Evolutionary conservation across 1,140 invertebrate genomes (phyloP).

Genomic region (Hermatobates lingyangjiaoensis): DNA sequence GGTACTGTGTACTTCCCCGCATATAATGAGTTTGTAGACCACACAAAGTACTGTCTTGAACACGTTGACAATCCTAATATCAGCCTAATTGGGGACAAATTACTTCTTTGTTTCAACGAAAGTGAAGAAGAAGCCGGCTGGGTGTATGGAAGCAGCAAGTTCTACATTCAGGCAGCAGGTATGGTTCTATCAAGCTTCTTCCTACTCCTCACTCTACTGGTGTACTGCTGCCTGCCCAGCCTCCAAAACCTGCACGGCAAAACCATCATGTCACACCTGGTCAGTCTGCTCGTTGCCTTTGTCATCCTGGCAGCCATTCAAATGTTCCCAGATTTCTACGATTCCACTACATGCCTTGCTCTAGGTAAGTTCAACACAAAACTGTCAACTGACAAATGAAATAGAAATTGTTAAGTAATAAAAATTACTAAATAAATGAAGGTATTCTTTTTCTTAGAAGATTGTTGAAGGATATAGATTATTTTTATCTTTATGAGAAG

Average conservation of each 20-base stretch:
- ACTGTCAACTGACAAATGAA: no score
- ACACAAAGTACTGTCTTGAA: conserved; percentile 8
- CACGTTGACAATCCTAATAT: not conserved
- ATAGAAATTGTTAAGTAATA: no score
- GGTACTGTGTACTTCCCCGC: not conserved
- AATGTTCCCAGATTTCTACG: not conserved
- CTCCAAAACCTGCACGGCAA: conserved; percentile 46
- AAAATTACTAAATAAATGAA: no score
- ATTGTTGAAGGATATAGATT: no score
- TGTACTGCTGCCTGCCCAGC: conserved; percentile 37
- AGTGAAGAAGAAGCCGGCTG: not conserved
- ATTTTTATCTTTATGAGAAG: no score
- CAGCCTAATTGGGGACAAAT: not conserved
- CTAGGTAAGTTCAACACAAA: not conserved
- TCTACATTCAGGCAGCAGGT: conserved; percentile 16
- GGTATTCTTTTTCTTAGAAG: not conserved
- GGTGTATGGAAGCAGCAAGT: no score
- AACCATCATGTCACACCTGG: conserved; percentile 44
- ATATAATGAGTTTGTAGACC: not conserved
- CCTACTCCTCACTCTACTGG: conserved; percentile 37
- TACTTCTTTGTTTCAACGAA: conserved; percentile 10
- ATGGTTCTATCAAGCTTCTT: conserved; percentile 34
- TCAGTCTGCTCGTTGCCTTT: conserved; percentile 38
- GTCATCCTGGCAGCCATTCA: conserved; percentile 9
- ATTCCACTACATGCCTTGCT: not conserved